Evolutionary conservation across 2,888 invertebrate genomes (phyloP).

Genomic region (Anticlea derivata): DNA sequence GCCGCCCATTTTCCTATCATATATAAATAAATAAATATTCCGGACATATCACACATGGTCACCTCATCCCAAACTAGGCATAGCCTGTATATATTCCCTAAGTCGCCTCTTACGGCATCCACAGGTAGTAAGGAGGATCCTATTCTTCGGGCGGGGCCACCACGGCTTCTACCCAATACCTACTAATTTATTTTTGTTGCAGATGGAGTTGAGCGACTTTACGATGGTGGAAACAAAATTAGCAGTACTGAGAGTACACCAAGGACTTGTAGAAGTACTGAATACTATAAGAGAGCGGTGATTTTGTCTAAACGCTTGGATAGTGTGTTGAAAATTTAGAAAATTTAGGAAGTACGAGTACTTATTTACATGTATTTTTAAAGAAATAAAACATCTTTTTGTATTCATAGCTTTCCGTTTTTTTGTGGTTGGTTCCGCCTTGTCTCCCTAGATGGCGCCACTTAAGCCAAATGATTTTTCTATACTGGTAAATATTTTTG

Average conservation of each 20-base stretch:
- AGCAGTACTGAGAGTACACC: constrained; percentile 70
- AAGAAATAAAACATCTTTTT: constrained; percentile 7
- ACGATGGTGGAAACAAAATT: constrained; percentile 85
- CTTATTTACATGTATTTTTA: constrained; percentile 19
- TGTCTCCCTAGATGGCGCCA: no score
- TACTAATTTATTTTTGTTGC: constrained; percentile 47
- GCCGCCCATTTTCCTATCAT: no score
- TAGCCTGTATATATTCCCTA: no score
- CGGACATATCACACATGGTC: no score
- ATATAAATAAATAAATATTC: no score
- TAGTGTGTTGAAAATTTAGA: constrained; percentile 2
- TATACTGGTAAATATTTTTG: no score
- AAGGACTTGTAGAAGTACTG: constrained; percentile 76
- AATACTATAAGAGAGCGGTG: constrained; percentile 72
- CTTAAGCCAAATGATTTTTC: no score
- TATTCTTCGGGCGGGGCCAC: no score
- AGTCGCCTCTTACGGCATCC: no score
- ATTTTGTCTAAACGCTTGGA: constrained; percentile 23
- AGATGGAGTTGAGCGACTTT: constrained; percentile 89
- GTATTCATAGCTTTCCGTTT: background rate
- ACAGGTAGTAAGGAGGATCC: no score
- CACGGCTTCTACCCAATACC: no score
- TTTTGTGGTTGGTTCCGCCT: background rate
- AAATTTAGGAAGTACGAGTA: constrained; percentile 12
- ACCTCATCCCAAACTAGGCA: no score